phyloP scores from a whole-genome alignment of 2,888 invertebrate genomes.

The Ochlodes sylvanus region DNA sequence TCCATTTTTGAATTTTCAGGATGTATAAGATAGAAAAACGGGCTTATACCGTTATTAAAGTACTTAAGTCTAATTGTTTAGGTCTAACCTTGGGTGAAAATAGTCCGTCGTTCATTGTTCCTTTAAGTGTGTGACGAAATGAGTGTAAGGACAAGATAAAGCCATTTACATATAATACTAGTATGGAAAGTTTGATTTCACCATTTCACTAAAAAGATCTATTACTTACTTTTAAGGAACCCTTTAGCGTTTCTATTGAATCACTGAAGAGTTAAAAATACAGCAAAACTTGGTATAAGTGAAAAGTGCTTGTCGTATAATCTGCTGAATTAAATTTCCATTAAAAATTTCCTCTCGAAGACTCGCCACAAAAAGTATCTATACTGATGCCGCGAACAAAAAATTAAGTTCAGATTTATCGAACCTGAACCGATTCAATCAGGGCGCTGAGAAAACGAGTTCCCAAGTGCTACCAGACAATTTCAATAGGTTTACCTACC shows the following conservation, averaged over 20 bases:
- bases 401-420: conserved; percentile 47
- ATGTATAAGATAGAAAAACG: no score
- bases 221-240: background rate
- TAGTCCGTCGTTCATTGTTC: no score
- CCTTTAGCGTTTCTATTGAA: background rate
- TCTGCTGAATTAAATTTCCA: conserved; percentile 30
- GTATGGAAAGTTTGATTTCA: no score
- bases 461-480: conserved; percentile 43
- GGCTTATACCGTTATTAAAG: no score
- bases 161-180: no score
- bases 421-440: conserved; percentile 46
- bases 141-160: no score
- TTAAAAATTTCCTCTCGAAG: conserved; percentile 20
- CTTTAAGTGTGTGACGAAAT: no score
- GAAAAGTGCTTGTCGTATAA: background rate
- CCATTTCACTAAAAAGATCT: no score
- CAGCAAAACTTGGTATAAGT: background rate
- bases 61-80: no score
- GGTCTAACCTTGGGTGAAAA: no score
- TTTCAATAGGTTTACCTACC: conserved; percentile 40
- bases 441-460: conserved; percentile 44
- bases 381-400: conserved; percentile 33
- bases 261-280: background rate
- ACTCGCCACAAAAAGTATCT: conserved; percentile 25
- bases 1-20: no score